phyloP scores from a whole-genome alignment of 2,113 vertebrate genomes.

The Pica pica region DNA sequence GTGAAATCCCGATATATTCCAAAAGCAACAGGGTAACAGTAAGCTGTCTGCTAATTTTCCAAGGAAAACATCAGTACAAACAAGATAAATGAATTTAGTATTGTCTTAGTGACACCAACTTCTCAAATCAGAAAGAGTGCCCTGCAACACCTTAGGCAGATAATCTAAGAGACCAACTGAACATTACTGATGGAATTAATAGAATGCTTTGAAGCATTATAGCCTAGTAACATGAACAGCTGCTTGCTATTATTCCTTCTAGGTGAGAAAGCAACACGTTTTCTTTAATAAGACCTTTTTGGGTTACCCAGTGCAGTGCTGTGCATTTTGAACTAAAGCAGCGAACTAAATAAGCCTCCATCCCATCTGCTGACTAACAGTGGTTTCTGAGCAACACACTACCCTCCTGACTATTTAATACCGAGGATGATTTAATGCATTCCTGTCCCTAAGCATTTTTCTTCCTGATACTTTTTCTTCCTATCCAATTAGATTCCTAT shows the following conservation, averaged over 20 bases:
- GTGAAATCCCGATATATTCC: not conserved
- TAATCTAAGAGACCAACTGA: not conserved
- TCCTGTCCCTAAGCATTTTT: not conserved
- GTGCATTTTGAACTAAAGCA: not conserved
- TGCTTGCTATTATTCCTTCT: not conserved
- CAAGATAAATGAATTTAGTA: not conserved
- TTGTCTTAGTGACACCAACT: not conserved
- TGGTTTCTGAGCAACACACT: not conserved
- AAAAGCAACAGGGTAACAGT: not conserved
- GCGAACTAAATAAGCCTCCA: not conserved
- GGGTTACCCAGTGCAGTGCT: not conserved
- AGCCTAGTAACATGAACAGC: not conserved
- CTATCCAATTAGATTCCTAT: not conserved
- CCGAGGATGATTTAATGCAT: not conserved
- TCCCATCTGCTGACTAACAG: not conserved
- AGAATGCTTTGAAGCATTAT: not conserved
- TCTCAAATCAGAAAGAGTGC: not conserved
- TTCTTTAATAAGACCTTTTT: not conserved
- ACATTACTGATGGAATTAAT: not conserved
- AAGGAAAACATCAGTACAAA: not conserved
- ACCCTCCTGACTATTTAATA: not conserved
- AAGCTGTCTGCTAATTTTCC: not conserved
- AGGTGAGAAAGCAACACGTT: not conserved
- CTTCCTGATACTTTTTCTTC: not conserved
- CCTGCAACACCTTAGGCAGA: not conserved